Conservation (phyloP, 2,797 vertebrate species). For the Crotalus adamanteus region DNA sequence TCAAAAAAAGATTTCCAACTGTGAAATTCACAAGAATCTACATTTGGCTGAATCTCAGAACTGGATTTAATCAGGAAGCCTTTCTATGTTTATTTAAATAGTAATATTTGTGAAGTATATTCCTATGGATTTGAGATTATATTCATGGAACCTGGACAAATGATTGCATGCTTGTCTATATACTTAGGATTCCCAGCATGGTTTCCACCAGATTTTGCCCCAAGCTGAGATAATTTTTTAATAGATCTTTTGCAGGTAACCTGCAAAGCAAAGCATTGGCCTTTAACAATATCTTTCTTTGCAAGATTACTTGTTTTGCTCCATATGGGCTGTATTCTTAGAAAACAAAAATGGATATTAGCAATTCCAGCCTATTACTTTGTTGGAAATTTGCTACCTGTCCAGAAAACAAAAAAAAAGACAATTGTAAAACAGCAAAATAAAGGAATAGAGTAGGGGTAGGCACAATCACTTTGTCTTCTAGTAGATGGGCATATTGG, state of each 20-base stretch:
- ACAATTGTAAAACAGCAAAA: background rate
- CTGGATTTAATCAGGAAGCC: background rate
- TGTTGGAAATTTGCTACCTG: background rate
- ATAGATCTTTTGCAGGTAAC: background rate
- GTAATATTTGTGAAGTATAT: background rate
- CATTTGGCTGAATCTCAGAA: background rate
- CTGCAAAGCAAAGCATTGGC: background rate
- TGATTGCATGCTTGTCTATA: background rate
- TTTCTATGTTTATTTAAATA: background rate
- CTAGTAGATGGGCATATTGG: background rate
- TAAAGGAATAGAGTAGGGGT: background rate
- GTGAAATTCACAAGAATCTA: slow-evolving; percentile 1
- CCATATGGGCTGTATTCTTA: background rate
- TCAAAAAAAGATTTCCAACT: background rate
- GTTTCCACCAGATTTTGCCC: background rate
- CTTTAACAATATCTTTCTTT: background rate
- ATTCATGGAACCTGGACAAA: background rate
- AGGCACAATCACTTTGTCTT: background rate
- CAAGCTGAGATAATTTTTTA: background rate
- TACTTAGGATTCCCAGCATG: background rate
- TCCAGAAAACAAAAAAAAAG: background rate
- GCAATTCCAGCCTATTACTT: background rate
- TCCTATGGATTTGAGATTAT: background rate
- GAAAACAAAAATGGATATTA: background rate
- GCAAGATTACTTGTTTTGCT: background rate